A percentile compares a stretch with the other conserved stretches of the same genome.
phyloP scores from a whole-genome alignment of 2,113 vertebrate species.

The Aegithalos caudatus region DNA sequence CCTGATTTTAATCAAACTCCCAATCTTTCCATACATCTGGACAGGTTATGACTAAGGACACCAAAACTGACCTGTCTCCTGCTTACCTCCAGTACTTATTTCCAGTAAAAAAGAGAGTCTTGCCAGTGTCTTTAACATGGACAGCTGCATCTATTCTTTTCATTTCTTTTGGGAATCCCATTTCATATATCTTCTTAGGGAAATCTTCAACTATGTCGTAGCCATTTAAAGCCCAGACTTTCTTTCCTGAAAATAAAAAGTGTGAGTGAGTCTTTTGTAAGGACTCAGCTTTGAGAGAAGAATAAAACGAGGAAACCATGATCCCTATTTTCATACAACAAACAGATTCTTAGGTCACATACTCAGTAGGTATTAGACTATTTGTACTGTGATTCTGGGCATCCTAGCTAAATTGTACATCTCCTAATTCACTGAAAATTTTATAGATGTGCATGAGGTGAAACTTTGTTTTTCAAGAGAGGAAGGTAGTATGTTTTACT shows the following conservation, averaged over 20 bases:
- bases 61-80: neutral
- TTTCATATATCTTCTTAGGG: conserved; percentile 89
- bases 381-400: neutral
- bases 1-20: neutral
- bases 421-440: neutral
- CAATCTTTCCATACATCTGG: neutral
- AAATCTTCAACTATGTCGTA: conserved; percentile 86
- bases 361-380: neutral
- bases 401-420: neutral
- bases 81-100: conserved; percentile 92
- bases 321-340: neutral
- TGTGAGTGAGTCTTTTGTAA: neutral
- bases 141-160: conserved; percentile 88
- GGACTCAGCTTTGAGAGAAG: neutral
- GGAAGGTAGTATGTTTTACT: neutral
- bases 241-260: conserved; percentile 77
- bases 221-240: conserved; percentile 91
- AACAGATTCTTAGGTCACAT: neutral
- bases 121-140: conserved; percentile 78
- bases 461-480: neutral
- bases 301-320: neutral
- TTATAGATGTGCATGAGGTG: neutral
- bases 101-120: conserved; percentile 88
- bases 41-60: neutral
- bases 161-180: conserved; percentile 87